Base-by-base conservation (phyloP, 2,888 invertebrate species). In the Caenorhabditis uteleia region DNA sequence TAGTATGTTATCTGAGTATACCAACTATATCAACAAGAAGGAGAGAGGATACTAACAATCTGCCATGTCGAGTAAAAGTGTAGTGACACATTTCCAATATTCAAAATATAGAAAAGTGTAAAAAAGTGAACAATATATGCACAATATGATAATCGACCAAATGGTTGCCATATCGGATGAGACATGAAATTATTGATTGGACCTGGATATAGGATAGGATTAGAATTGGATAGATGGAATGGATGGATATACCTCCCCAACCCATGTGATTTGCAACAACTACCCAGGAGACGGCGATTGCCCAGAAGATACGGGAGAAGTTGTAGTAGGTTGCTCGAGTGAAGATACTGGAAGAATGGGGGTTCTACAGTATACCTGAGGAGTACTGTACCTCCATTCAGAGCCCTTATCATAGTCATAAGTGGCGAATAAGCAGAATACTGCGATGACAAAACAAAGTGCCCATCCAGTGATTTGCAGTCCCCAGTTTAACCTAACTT, bases 61-160 rank as follows among this genome's bases (percentile, higher is more conserved):
- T 70, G 67, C 40, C 66, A 70, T 31, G 49, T 33, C 10, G 48
- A 51, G 12, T 45, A 45, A 27, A 47, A 68, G 31, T 68, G 62
- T 1, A 60, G 18, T 0, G 54, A 46, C 12, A 36, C 45, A 18
- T 57, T 64, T 26, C 46, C 57, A 5, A 71, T 20, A 39, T 65
- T 60, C 27, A 59, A 20, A 23, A 38, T 61, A 25, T 55, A 51
- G 31, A 53, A 68, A 31, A 70, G 25, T 10, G 64, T 44, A 39
- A 70, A 43, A 54, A 47, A 64, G 45, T 77, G 77, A 12, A 74
- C 61, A 31, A 95, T 88, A 86, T 94, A 95, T 34, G 93, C 91
- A 85, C 93, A 91, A 86, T 93, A 95, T 3, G 94, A 92, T 64
- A 95, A 88, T 50, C 93, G 88, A 79, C 93, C 92, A 47, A 95